These are phyloP conservation scores for Himalopsyche japonica DNA, from an alignment of 2,888 invertebrate genomes.

Conservation along the genomic window DNA sequence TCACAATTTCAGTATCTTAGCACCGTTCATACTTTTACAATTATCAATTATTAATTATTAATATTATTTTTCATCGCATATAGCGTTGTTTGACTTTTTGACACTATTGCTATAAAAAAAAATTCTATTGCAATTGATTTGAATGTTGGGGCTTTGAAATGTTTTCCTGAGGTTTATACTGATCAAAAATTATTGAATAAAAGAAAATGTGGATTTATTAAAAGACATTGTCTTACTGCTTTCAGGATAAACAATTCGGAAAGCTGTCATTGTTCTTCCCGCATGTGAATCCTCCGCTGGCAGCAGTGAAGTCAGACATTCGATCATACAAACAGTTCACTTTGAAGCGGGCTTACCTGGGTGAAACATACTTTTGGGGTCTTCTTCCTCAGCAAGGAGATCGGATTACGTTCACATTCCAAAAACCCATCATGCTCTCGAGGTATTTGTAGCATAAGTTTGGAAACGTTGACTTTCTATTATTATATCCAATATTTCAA, in stretches of 20 bases:
- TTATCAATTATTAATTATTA: too few species aligned
- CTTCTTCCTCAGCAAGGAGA: slow-evolving; percentile 82
- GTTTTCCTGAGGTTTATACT: too few species aligned
- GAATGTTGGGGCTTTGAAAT: too few species aligned
- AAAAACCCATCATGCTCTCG: slow-evolving; percentile 68
- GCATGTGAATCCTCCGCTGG: slow-evolving; percentile 75
- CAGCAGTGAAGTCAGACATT: slow-evolving; percentile 71
- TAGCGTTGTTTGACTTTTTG: too few species aligned
- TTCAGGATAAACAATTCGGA: slow-evolving; percentile 86
- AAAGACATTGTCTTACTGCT: slow-evolving; percentile 18
- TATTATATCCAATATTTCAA: too few species aligned
- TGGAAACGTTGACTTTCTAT: neutral
- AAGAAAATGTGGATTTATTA: too few species aligned
- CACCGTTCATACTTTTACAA: too few species aligned
- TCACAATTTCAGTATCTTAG: too few species aligned
- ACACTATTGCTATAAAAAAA: too few species aligned
- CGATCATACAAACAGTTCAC: slow-evolving; percentile 80
- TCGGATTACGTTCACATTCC: slow-evolving; percentile 77
- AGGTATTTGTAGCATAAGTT: slow-evolving; percentile 56
- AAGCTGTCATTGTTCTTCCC: slow-evolving; percentile 78
- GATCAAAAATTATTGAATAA: too few species aligned
- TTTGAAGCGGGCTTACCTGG: slow-evolving; percentile 79
- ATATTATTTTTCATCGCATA: too few species aligned
- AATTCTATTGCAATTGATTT: too few species aligned
- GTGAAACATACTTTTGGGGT: slow-evolving; percentile 92